Percentiles rank a stretch among this genome's conserved stretches.
Evolutionary conservation across 2,888 invertebrate species (phyloP).

Genomic region (Hermaeophaga mercurialis): DNA sequence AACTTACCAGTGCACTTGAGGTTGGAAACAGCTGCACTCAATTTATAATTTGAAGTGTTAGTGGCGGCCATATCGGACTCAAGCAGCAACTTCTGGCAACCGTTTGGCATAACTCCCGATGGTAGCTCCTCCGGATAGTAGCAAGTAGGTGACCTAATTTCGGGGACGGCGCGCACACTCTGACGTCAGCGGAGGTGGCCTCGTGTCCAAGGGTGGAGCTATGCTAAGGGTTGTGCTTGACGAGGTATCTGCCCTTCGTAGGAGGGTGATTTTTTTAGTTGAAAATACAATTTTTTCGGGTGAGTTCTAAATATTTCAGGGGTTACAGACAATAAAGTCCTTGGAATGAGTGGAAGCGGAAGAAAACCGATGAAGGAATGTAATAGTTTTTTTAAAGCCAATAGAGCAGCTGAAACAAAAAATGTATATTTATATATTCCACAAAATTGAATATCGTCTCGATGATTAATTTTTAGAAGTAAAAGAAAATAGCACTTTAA

Average conservation of each 20-base stretch:
- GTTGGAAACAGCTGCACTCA: conserved; percentile 50
- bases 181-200: conserved; percentile 51
- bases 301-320: too few species aligned
- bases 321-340: conserved; percentile 10
- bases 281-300: conserved; percentile 14
- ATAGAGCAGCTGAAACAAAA: neutral
- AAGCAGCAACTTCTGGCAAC: conserved; percentile 51
- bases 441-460: too few species aligned
- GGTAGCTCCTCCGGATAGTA: conserved; percentile 49
- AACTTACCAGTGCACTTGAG: conserved; percentile 55
- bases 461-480: too few species aligned
- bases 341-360: neutral
- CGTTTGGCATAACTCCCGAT: conserved; percentile 42
- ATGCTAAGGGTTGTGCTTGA: conserved; percentile 29
- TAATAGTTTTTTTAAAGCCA: conserved; percentile 1
- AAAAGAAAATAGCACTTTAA: too few species aligned
- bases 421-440: too few species aligned
- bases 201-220: conserved; percentile 48
- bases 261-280: conserved; percentile 16
- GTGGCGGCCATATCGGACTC: conserved; percentile 51
- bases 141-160: conserved; percentile 55
- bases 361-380: neutral
- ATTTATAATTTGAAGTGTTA: conserved; percentile 54
- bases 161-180: conserved; percentile 50
- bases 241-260: conserved; percentile 34